These are phyloP conservation scores for Eulemur coronatus DNA, from an alignment of 2,797 vertebrate species.

Conservation along the genomic window DNA sequence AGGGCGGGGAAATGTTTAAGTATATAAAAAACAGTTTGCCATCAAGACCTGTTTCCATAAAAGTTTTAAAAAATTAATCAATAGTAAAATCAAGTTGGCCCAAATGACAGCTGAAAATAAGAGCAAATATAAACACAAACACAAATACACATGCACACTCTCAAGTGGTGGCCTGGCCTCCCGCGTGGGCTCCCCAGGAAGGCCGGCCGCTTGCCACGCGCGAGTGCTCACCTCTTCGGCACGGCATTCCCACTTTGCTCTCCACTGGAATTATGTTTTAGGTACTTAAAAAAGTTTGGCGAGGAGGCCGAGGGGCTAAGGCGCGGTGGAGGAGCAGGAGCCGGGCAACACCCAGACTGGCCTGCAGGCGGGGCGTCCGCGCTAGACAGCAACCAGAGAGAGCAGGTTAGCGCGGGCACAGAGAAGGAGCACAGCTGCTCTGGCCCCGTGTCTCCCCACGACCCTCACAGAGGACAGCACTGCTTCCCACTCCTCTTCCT, in stretches of 20 bases:
- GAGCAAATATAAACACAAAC: not conserved
- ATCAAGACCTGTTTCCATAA: not conserved
- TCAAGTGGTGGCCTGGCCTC: not conserved
- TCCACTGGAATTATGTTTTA: conserved; percentile 86
- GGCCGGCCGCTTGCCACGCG: not conserved
- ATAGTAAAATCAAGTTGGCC: not conserved
- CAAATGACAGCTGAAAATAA: conserved; percentile 12
- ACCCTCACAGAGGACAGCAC: not conserved
- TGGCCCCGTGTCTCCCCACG: not conserved
- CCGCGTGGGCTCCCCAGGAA: not conserved
- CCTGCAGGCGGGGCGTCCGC: conserved; percentile 30
- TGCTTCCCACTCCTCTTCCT: not conserved
- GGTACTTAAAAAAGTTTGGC: conserved; percentile 86
- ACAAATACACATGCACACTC: not conserved
- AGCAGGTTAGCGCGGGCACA: conserved; percentile 37
- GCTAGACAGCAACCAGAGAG: conserved; percentile 66
- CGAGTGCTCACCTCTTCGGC: conserved; percentile 89
- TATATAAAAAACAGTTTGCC: not conserved
- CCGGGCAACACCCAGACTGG: conserved; percentile 73
- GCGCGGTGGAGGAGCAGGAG: conserved; percentile 79
- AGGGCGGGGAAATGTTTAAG: not conserved
- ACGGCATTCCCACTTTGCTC: conserved; percentile 84
- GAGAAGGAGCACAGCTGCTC: conserved; percentile 9
- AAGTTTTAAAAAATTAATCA: not conserved
- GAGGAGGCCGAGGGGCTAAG: conserved; percentile 86